Evolutionary conservation across 2,888 invertebrate species (phyloP).

Genomic region (Drosophila pseudotakahashii): DNA sequence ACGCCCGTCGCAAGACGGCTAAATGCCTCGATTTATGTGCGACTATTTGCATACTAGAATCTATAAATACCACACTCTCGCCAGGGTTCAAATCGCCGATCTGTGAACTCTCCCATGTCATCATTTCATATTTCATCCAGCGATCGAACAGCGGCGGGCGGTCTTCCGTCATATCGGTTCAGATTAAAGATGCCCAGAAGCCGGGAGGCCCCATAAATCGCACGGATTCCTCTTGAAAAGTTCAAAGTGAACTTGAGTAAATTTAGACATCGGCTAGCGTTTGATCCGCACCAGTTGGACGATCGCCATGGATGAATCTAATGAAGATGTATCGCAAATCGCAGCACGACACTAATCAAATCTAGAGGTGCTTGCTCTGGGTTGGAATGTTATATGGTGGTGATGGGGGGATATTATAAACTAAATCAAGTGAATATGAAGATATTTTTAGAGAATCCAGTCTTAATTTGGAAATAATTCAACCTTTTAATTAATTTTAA

Average conservation of each 20-base stretch:
- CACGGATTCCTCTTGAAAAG: slow-evolving; percentile 44
- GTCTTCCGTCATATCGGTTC: slow-evolving; percentile 44
- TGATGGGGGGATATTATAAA: not conserved
- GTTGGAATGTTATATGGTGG: not conserved
- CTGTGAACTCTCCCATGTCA: slow-evolving; percentile 23
- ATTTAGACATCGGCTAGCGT: slow-evolving; percentile 39
- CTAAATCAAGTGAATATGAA: not conserved
- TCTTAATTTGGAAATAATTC: not conserved
- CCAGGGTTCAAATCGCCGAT: slow-evolving; percentile 19
- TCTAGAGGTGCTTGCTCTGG: slow-evolving; percentile 7
- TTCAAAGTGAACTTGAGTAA: slow-evolving; percentile 53
- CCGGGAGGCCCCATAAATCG: slow-evolving; percentile 55
- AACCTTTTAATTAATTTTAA: too few relatives aligned
- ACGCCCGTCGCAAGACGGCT: slow-evolving; percentile 44
- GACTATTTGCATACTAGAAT: slow-evolving; percentile 42
- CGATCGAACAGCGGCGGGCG: slow-evolving; percentile 11
- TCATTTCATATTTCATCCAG: slow-evolving; percentile 46
- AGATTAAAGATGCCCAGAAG: slow-evolving; percentile 46
- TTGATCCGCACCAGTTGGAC: slow-evolving; percentile 35
- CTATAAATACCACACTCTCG: not conserved
- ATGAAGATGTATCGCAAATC: slow-evolving; percentile 52
- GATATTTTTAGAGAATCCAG: not conserved
- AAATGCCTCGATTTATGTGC: slow-evolving; percentile 68
- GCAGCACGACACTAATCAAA: slow-evolving; percentile 43
- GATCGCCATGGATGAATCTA: slow-evolving; percentile 21